Conservation (phyloP, 2,113 vertebrate genomes). For the Solea solea region DNA sequence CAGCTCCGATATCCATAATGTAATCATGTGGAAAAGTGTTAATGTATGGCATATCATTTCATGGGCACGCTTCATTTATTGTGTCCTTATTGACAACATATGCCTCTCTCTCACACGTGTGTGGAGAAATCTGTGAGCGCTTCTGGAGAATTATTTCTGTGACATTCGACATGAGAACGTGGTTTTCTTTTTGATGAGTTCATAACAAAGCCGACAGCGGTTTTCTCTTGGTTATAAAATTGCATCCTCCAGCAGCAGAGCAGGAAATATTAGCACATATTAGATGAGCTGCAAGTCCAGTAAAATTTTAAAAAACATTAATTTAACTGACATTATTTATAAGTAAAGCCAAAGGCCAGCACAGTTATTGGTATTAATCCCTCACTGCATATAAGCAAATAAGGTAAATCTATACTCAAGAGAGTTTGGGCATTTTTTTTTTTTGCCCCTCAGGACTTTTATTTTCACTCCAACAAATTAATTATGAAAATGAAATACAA, state of each 20-base stretch:
- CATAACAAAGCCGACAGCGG: slow-evolving; percentile 3
- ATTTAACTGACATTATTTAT: too few species aligned
- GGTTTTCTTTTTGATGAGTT: slow-evolving; percentile 20
- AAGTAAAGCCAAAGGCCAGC: neutral
- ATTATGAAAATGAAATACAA: neutral
- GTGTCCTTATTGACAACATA: slow-evolving; percentile 1
- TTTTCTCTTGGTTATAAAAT: neutral
- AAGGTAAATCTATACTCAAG: neutral
- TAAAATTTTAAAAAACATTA: too few species aligned
- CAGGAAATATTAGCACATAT: too few species aligned
- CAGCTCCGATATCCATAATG: slow-evolving; percentile 12
- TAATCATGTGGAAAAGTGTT: slow-evolving; percentile 31
- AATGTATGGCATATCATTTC: slow-evolving; percentile 44
- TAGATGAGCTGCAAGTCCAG: too few species aligned
- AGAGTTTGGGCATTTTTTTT: neutral
- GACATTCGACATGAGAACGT: neutral
- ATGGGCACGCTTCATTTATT: slow-evolving; percentile 42
- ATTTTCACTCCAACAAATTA: neutral
- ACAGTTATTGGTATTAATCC: neutral
- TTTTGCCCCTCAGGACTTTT: neutral
- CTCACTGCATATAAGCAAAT: neutral
- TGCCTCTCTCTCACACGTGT: neutral
- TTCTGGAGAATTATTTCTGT: slow-evolving; percentile 28
- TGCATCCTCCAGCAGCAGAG: too few species aligned
- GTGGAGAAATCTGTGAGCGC: slow-evolving; percentile 25